A percentile compares a stretch with the other conserved stretches of the same genome.
phyloP scores from a whole-genome alignment of 2,113 vertebrate species.

The Dipodomys spectabilis region DNA sequence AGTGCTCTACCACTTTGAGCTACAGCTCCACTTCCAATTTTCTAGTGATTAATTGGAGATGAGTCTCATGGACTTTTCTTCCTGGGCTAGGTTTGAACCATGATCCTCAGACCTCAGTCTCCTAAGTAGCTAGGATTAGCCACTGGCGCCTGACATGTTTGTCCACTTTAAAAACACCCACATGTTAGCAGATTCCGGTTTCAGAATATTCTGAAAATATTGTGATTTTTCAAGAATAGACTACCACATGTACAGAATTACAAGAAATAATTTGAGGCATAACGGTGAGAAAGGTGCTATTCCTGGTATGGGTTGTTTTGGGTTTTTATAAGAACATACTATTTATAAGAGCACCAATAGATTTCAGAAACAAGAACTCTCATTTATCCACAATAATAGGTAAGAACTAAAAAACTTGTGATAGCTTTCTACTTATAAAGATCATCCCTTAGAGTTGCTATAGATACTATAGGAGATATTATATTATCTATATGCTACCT shows the following conservation, averaged over 20 bases:
- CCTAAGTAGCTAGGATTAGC: too few species aligned
- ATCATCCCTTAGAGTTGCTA: too few species aligned
- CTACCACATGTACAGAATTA: not conserved
- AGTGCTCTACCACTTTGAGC: too few species aligned
- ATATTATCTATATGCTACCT: not conserved
- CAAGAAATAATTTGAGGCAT: not conserved
- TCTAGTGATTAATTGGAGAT: too few species aligned
- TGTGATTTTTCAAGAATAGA: not conserved
- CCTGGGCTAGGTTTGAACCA: too few species aligned
- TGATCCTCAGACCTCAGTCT: too few species aligned
- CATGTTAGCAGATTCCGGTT: not conserved
- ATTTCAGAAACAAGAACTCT: not conserved
- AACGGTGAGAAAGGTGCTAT: not conserved
- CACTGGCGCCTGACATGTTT: not conserved
- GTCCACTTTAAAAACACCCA: not conserved
- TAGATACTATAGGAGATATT: not conserved
- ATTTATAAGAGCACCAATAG: not conserved
- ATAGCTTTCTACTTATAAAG: slow-evolving; percentile 4
- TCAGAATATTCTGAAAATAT: not conserved
- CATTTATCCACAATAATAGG: not conserved
- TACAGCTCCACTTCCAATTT: too few species aligned
- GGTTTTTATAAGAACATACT: not conserved
- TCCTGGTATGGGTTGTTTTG: not conserved
- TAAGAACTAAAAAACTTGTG: not conserved
- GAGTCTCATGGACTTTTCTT: too few species aligned